Evolutionary conservation across 1,140 invertebrate species (phyloP).

Genomic region (Pogonomyrmex barbatus): DNA sequence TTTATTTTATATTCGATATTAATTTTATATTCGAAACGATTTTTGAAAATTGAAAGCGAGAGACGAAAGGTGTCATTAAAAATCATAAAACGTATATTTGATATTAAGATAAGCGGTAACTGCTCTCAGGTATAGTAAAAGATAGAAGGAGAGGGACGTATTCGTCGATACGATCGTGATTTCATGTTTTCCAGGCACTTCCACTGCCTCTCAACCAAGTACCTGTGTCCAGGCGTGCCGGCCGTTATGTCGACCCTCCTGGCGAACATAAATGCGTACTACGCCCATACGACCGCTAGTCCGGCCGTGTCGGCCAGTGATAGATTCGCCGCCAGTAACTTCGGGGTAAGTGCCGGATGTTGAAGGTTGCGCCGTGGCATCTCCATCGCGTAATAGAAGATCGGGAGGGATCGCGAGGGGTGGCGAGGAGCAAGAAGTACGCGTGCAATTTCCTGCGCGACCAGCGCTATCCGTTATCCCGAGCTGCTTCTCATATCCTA

Average conservation of each 20-base stretch:
- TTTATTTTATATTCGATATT: too few relatives aligned
- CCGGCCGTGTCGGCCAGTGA: conserved; percentile 99
- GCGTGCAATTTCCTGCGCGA: conserved; percentile 77
- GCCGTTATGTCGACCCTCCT: conserved; percentile 99
- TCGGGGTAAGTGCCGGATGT: conserved; percentile 92
- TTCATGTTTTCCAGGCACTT: conserved; percentile 93
- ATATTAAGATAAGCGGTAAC: background rate
- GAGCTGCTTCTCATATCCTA: conserved; percentile 37
- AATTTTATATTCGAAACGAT: too few relatives aligned
- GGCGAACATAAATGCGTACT: conserved; percentile 99
- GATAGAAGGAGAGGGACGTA: background rate
- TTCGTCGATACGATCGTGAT: background rate
- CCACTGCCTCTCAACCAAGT: conserved; percentile 99
- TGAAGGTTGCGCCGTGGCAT: conserved; percentile 1
- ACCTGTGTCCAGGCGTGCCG: conserved; percentile 98
- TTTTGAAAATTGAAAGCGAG: background rate
- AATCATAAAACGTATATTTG: background rate
- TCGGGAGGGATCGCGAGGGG: conserved; percentile 8
- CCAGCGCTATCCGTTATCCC: conserved; percentile 78
- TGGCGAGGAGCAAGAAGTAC: conserved; percentile 73
- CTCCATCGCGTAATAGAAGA: background rate
- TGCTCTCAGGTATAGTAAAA: background rate
- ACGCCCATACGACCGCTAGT: conserved; percentile 99
- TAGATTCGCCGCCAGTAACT: conserved; percentile 99
- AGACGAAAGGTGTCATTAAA: background rate